Conservation (phyloP, 1,140 invertebrate species). For the Pogonomyrmex californicus region DNA sequence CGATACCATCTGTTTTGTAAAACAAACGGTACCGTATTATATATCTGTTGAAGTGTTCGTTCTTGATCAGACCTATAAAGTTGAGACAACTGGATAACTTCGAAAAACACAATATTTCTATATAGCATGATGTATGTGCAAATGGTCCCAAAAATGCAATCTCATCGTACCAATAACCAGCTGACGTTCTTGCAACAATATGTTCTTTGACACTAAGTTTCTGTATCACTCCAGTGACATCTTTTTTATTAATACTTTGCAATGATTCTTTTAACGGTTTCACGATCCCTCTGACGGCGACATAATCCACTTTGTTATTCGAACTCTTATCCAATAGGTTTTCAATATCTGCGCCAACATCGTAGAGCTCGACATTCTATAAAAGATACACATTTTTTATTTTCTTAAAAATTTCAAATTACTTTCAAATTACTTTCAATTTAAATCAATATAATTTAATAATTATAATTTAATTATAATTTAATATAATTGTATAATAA, state of each 20-base stretch:
- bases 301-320: constrained; percentile 90
- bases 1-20: constrained; percentile 88
- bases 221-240: constrained; percentile 92
- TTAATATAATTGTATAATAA: neutral
- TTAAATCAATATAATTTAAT: neutral
- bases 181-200: constrained; percentile 91
- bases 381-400: constrained; percentile 59
- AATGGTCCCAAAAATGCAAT: neutral
- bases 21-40: constrained; percentile 92
- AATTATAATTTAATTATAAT: neutral
- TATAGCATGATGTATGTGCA: no score
- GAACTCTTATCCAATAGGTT: constrained; percentile 88
- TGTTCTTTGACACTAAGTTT: constrained; percentile 92
- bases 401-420: neutral
- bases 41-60: constrained; percentile 91
- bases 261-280: constrained; percentile 91
- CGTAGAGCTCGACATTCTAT: constrained; percentile 89
- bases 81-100: constrained; percentile 4
- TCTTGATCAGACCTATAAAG: constrained; percentile 90
- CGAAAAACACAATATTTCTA: neutral
- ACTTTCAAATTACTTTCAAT: neutral
- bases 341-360: constrained; percentile 89
- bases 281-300: constrained; percentile 91
- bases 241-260: constrained; percentile 90
- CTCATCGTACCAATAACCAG: constrained; percentile 91